Base-by-base conservation (phyloP, 2,888 invertebrate species). In the Lasioglossum vierecki region DNA sequence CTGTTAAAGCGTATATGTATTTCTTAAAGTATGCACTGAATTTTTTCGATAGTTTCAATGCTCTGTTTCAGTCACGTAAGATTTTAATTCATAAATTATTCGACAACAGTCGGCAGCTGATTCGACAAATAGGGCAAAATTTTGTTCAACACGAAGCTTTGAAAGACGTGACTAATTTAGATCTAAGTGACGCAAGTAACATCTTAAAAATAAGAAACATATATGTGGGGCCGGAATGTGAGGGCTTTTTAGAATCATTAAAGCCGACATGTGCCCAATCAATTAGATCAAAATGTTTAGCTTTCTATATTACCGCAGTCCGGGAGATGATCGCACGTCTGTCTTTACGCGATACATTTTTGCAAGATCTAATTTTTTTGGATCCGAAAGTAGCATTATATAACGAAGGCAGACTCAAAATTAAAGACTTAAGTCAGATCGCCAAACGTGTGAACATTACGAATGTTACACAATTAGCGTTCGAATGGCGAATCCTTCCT, bases 71-170 rank as follows among this genome's bases (percentile, higher is more conserved):
- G 57, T 13, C 8, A 0, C 53, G 68, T 74, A n/a, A 66, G 74
- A 49, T 80, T 57, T 49, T 77, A 26, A 76, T 80, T 35, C 60
- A 76, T 9, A 80, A 80, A 80, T 44, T 80, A 5, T 53, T 53
- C 6, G 76, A 76, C 0, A 71, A 0, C 46, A 80, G 75, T 57
- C 35, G 75, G 4, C 70, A 70, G 9, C n/a, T 66, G 30, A 66
- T 66, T 18, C 15, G 35, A 1, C 66, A 66, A 15, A 35, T 66
- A 2, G 66, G 66, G n/a, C 41, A 18, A 15, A 70, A 70, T 70
- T 70, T 41, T 4, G n/a, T 70, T 11, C 6, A n/a, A 2, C 44
- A 18, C 41, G 68, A 35, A 41, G 9, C 22, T 68, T 15, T 39
- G 9, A 46, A 22, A 49, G 11, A 44, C 4, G 44, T 44, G 3